Conservation (phyloP, 2,113 vertebrate genomes). For the Crotalus horridus region DNA sequence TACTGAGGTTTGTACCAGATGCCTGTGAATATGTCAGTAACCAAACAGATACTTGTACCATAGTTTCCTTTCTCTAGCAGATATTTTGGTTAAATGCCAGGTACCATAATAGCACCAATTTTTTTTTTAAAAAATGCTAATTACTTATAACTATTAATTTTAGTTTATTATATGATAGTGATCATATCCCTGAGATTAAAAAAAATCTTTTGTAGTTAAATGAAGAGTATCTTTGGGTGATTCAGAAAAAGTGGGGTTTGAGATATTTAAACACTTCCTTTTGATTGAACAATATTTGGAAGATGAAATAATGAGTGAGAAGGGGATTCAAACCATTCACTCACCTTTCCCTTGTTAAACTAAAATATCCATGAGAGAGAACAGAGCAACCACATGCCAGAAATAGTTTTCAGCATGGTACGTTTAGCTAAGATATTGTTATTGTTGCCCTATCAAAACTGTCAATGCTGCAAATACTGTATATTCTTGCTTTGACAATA, state of each 20-base stretch:
- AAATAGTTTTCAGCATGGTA: background rate
- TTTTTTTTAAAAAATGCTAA: background rate
- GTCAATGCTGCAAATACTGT: too few species aligned
- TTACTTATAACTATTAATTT: constrained; percentile 10
- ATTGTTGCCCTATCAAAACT: background rate
- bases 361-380: background rate
- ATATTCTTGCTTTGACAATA: too few species aligned
- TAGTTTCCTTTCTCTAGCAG: background rate
- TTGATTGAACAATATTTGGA: background rate
- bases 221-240: background rate
- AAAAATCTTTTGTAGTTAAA: background rate
- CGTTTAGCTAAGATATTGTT: background rate
- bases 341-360: background rate
- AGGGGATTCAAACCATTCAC: background rate
- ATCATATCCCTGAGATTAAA: constrained; percentile 6
- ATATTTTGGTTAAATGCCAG: constrained; percentile 9
- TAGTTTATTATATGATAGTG: background rate
- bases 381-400: background rate
- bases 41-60: background rate
- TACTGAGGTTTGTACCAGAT: background rate
- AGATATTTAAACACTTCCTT: background rate
- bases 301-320: background rate
- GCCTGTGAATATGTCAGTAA: background rate
- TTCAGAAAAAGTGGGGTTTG: background rate
- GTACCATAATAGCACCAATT: background rate